Base-by-base conservation (phyloP, 1,140 invertebrate species). In the Bilobella aurantiaca region DNA sequence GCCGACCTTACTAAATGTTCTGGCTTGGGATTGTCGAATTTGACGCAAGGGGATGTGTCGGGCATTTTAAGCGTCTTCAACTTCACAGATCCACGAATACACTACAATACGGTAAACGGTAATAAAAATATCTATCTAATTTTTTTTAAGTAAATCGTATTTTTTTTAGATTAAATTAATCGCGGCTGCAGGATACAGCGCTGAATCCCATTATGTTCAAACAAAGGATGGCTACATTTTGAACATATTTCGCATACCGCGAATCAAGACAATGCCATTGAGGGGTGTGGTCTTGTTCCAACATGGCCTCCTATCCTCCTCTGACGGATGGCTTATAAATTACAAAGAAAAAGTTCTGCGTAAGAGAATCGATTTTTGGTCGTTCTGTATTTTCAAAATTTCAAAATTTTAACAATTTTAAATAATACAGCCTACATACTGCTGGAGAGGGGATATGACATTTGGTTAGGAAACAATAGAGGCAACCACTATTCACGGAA, bases 291-390 rank as follows among this genome's bases (percentile, higher is more conserved):
- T 87, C 1, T 79, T 87, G 14, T 75, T 90, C 0, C 88, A 90
- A 74, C 90, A 91, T 75, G 90, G 90, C 0, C 77, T 92, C 2
- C 75, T 90, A 0, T 84, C 83, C 3, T 87, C 86, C 73, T 89
- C 87, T 1, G 82, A 84, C 0, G 86, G 88, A 74, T 93, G 84
- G 84, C 25, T 53, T 23, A 14, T 18, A 12, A 12, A 53, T 18
- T 18, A 53, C 25, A 23, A 53, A 53, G 49, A 53, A 18, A 53
- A 53, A 53, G 25, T 23, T 14, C 21, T 53, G 49, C 49, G 49
- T 53, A 53, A 53, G 49, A 23, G 8, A 42, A 18, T 42, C 18
- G 34, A 12, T 18, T 42, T 12, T 18, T 42, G 34, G 18, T 42
- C 8, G 8, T 53, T 23, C 25, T 53, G 49, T 5, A 53, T 53